phyloP scores from a whole-genome alignment of 2,113 vertebrate genomes.

The Takifugu flavidus region DNA sequence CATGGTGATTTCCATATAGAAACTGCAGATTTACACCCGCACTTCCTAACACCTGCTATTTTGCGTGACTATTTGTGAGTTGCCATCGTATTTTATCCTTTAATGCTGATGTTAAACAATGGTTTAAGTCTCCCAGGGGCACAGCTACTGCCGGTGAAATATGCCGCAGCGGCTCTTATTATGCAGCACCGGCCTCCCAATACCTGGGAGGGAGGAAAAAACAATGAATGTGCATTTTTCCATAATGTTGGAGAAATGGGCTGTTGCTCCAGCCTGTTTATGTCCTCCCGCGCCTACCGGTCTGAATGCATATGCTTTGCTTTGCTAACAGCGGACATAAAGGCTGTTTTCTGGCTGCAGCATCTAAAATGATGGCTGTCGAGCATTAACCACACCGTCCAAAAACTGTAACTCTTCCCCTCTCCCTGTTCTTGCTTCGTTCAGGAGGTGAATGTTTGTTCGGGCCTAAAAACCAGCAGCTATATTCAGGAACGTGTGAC shows the following conservation, averaged over 20 bases:
- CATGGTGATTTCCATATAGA: neutral
- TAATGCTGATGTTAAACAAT: constrained; percentile 23
- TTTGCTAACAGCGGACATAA: neutral
- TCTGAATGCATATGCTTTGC: neutral
- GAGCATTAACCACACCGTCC: no score
- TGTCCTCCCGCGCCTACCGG: no score
- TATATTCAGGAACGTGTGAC: neutral
- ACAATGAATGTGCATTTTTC: constrained; percentile 21
- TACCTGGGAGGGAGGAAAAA: constrained; percentile 7
- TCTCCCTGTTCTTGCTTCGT: no score
- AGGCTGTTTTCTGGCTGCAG: no score
- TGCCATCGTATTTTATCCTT: constrained; percentile 5
- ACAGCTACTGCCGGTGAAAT: constrained; percentile 16
- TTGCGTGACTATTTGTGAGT: neutral
- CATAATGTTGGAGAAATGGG: constrained; percentile 7
- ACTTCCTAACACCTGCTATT: neutral
- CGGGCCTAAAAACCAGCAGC: constrained; percentile 21
- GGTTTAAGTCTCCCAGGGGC: constrained; percentile 14
- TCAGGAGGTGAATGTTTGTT: constrained; percentile 20
- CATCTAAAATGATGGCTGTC: no score
- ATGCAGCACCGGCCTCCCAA: constrained; percentile 27
- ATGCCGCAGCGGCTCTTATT: constrained; percentile 28
- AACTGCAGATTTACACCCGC: neutral
- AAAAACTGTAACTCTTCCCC: no score
- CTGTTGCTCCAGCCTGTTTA: neutral